Percentiles rank a stretch among this genome's conserved stretches.
Evolutionary conservation across 2,113 vertebrate species (phyloP).

Genomic region (Sakesphorus luctuosus): DNA sequence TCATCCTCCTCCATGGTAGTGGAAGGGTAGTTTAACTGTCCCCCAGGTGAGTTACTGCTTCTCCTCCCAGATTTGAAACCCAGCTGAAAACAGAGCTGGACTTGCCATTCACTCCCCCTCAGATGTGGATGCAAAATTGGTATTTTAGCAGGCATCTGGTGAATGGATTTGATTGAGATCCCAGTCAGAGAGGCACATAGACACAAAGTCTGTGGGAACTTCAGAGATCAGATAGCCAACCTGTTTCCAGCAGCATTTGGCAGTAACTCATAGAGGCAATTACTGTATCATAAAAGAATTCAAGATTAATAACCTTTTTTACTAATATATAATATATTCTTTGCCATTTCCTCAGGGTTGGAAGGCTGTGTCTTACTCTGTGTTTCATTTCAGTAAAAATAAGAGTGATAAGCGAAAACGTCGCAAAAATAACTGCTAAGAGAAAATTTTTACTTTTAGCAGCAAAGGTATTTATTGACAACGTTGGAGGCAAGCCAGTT

Average conservation of each 20-base stretch:
- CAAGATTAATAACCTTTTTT: neutral
- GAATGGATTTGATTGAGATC: neutral
- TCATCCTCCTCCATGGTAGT: neutral
- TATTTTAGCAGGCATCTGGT: neutral
- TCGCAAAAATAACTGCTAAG: too few relatives aligned
- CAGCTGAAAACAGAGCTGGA: neutral
- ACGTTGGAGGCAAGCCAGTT: too few relatives aligned
- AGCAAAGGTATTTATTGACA: too few relatives aligned
- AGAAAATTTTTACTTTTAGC: too few relatives aligned
- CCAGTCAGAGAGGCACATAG: neutral
- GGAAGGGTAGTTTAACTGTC: neutral
- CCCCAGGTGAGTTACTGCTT: neutral
- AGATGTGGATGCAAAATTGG: neutral
- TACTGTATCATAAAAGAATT: neutral
- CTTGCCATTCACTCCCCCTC: neutral
- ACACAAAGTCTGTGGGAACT: neutral
- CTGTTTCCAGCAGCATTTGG: neutral
- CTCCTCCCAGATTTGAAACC: neutral
- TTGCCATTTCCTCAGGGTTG: neutral
- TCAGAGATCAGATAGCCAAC: neutral
- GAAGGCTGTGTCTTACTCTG: neutral
- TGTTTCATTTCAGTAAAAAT: neutral
- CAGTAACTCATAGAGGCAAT: neutral
- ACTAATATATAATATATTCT: neutral
- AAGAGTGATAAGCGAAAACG: too few relatives aligned